Percentiles rank a stretch among this genome's conserved stretches.
These are phyloP conservation scores for Orestias chungarensis DNA, from an alignment of 2,797 vertebrate genomes.

Conservation along the genomic window DNA sequence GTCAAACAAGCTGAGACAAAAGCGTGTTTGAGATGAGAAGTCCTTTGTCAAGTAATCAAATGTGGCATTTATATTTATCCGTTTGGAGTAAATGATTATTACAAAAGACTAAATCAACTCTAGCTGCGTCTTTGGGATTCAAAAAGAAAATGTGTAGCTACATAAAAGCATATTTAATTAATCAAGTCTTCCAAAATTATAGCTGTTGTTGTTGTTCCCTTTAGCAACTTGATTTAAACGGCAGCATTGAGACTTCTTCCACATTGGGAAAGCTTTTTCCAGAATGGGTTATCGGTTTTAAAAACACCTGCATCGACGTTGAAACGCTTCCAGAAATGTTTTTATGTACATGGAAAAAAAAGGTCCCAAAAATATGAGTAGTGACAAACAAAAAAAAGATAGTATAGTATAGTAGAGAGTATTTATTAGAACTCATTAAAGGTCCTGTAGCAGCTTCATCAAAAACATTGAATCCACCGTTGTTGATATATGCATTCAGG, in stretches of 20 bases:
- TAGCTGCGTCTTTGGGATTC: background rate
- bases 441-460: too few species aligned
- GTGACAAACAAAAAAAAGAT: too few species aligned
- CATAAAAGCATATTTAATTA: background rate
- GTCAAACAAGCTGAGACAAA: conserved; percentile 22
- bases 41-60: background rate
- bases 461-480: too few species aligned
- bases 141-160: background rate
- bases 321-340: background rate
- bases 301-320: background rate
- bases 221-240: background rate
- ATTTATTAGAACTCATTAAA: too few species aligned
- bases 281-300: background rate
- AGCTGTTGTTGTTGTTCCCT: background rate
- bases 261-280: too few species aligned
- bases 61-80: background rate
- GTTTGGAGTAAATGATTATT: background rate
- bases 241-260: background rate
- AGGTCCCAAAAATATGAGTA: background rate
- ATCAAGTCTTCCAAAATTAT: background rate
- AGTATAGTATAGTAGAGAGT: too few species aligned
- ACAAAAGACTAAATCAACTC: background rate
- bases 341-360: background rate
- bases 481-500: too few species aligned
- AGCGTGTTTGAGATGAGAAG: conserved; percentile 13